phyloP scores from a whole-genome alignment of 37 sponge, comb jelly and placozoan genomes.

The Cliona cf. orientalis region DNA sequence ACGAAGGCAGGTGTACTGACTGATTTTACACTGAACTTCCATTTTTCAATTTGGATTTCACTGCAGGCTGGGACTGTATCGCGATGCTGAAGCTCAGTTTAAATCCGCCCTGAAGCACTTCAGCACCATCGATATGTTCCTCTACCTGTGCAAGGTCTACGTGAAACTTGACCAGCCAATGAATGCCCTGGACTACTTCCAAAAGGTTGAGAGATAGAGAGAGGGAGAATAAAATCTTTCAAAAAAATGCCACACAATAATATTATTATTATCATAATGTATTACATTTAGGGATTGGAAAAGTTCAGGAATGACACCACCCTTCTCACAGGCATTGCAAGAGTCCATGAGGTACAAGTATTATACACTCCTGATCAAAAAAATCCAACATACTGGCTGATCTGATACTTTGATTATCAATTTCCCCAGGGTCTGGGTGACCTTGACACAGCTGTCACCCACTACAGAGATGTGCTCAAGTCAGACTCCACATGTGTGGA shows the following conservation, averaged over 20 bases:
- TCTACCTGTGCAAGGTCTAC: conserved; percentile 94
- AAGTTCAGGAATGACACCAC: conserved; percentile 83
- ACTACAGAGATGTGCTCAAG: conserved; percentile 90
- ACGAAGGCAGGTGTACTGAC: too few species aligned
- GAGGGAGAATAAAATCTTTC: not conserved
- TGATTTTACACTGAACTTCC: too few species aligned
- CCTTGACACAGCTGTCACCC: conserved; percentile 74
- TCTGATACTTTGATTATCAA: too few species aligned
- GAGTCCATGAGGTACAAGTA: conserved; percentile 95
- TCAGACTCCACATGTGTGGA: conserved; percentile 89
- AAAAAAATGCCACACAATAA: not conserved
- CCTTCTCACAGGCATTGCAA: conserved; percentile 82
- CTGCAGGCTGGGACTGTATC: conserved; percentile 84
- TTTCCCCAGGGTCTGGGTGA: conserved; percentile 91
- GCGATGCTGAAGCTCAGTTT: conserved; percentile 98
- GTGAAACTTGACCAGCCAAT: conserved; percentile 93
- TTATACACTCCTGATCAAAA: not conserved
- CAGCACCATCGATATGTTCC: conserved; percentile 85
- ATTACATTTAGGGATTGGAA: conserved; percentile 71
- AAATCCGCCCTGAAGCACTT: conserved; percentile 84
- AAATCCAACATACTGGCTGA: not conserved
- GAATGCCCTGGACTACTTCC: conserved; percentile 86
- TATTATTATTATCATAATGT: not conserved
- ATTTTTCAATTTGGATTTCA: too few species aligned
- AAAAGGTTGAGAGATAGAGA: conserved; percentile 48